Base-by-base conservation (phyloP, 2,888 invertebrate genomes). In the Poecilus cupreus region DNA sequence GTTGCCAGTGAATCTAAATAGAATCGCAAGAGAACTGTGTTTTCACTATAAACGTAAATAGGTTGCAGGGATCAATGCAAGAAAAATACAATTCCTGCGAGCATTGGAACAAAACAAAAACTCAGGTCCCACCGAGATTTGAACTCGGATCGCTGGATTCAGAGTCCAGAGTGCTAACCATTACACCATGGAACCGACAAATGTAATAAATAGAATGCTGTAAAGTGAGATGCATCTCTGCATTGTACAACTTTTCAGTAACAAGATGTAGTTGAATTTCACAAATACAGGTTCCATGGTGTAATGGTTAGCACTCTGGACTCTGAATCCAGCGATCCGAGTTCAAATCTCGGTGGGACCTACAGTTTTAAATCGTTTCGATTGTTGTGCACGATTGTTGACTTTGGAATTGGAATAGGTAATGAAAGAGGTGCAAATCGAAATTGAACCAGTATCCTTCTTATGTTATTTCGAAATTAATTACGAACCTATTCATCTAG, bases 101-200 rank as follows among this genome's bases (percentile, higher is more conserved):
- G n/a, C 6, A 24, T 26, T 39, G 39, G n/a, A 57, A 24, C 60
- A 60, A 60, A 43, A 70, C 11, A 49, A 49, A 57, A 20, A 22
- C 3, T 10, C 3, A 88, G 93, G 93, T 93, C 90, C 93, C 93
- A 93, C 93, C 93, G 93, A 93, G 93, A 93, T 92, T 93, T 93
- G 93, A 93, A 93, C 24, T 26, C 26, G 26, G 60, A 60, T 60
- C 93, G 93, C 13, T 13, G 26, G 60, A 60, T 60, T 93, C 93
- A 93, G 91, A 93, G 93, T 93, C 93, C 93, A 93, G 92, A 93
- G 93, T 93, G 93, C 93, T 93, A 92, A 93, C 93, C 93, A 91
- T 93, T 93, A 93, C 93, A 93, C 93, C 93, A 93, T 93, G 92
- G 92, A 90, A 92, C 93, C 93, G 84, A n/a, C 22, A 37, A 24